Conservation (phyloP, 2,113 vertebrate genomes). For the Pagrus major region DNA sequence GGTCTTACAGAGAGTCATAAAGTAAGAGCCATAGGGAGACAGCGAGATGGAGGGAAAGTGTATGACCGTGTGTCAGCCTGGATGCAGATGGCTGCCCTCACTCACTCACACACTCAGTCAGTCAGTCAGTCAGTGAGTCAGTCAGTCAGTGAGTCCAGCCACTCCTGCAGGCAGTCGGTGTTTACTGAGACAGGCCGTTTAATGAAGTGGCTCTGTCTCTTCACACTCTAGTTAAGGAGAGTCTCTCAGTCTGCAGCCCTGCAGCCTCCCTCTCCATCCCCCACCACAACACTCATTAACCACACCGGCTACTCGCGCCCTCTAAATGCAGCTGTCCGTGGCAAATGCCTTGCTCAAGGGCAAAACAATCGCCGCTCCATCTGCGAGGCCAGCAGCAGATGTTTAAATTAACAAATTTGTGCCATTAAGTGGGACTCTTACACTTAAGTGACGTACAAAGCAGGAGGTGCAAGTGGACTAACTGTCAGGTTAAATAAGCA, state of each 20-base stretch:
- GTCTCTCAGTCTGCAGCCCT: constrained; percentile 46
- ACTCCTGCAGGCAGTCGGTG: constrained; percentile 61
- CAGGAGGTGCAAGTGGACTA: not conserved
- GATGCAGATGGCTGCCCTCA: constrained; percentile 52
- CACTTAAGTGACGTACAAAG: not conserved
- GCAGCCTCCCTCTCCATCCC: constrained; percentile 39
- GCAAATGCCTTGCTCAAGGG: constrained; percentile 70
- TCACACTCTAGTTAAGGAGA: constrained; percentile 67
- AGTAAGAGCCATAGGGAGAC: constrained; percentile 36
- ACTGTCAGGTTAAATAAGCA: constrained; percentile 17
- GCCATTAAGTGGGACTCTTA: not conserved
- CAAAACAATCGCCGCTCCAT: constrained; percentile 32
- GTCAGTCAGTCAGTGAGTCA: too few species aligned
- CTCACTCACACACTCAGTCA: too few species aligned
- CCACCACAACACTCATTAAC: constrained; percentile 57
- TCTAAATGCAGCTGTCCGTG: constrained; percentile 47
- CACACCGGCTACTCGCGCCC: constrained; percentile 40
- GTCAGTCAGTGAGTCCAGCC: constrained; percentile 36
- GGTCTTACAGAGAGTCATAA: constrained; percentile 43
- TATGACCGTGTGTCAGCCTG: constrained; percentile 14
- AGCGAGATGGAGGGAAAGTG: not conserved
- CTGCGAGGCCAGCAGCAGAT: constrained; percentile 26
- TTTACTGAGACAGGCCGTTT: constrained; percentile 63
- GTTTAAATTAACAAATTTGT: constrained; percentile 37
- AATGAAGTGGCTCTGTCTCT: constrained; percentile 72